Base-by-base conservation (phyloP, 2,888 invertebrate species). In the Hecatera dysodea region DNA sequence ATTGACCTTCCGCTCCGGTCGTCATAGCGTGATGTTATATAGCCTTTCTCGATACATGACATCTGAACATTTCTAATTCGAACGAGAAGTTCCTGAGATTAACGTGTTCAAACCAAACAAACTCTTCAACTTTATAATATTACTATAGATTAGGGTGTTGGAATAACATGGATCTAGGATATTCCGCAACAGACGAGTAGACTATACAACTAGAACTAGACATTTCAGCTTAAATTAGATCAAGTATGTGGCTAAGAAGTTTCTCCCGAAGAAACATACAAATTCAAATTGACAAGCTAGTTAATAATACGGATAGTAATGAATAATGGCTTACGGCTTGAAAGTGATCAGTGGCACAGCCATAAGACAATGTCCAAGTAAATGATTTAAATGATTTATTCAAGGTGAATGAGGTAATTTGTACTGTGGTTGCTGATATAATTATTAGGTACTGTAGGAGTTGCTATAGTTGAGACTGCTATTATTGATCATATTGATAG, bases 401-500 rank as follows among this genome's bases (percentile, higher is more conserved):
- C 90, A 90, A 90, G 90, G 90, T 86, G 78, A 88, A 76, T 84
- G 80, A 67, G 69, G 80, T 78, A 70, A 85, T 87, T 87, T 87
- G 81, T 85, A 79, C 78, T 84, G 83, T 83, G 67, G 79, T 74
- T 78, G 72, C 66, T 82, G 67, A 61, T 80, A 81, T 85, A 83
- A 86, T 85, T 85, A 82, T 72, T 78, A n/a, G n/a, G n/a, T n/a
- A 66, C 62, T 73, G 66, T 52, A 27, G 33, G 36, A 69, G 67
- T 52, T 67, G n/a, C 27, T 56, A 22, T 19, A 63, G 42, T 42
- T 48, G 29, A n/a, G 6, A 27, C 24, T 19, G 61, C 1, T 39
- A 12, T 24, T 62, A 61, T 56, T 69, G 8, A 12, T 48, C 15
- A 24, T 27, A 46, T 52, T 75, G 19, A 22, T 59, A 27, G n/a